These are phyloP conservation scores for Spea bombifrons DNA, from an alignment of 2,113 vertebrate species.

Conservation along the genomic window DNA sequence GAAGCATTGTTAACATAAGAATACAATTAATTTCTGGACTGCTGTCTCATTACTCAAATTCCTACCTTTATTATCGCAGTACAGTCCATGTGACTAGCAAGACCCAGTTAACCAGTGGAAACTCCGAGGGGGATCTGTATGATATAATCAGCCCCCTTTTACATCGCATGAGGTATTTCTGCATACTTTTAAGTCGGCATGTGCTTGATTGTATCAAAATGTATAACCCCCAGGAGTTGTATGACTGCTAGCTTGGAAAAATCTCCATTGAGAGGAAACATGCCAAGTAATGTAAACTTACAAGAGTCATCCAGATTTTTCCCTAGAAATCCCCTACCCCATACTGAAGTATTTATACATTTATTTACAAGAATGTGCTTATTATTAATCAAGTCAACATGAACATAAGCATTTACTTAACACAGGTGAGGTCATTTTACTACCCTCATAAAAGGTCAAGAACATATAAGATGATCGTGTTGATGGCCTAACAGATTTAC, in stretches of 20 bases:
- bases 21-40: background rate
- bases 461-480: too few relatives aligned
- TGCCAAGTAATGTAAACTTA: slow-evolving; percentile 22
- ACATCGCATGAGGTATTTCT: background rate
- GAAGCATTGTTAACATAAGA: background rate
- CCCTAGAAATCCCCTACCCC: background rate
- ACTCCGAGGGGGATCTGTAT: background rate
- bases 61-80: background rate
- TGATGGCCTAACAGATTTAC: too few relatives aligned
- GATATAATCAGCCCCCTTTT: slow-evolving; percentile 41
- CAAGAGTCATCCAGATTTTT: background rate
- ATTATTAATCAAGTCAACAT: background rate
- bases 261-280: slow-evolving; percentile 2
- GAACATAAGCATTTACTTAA: background rate
- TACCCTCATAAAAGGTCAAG: too few relatives aligned
- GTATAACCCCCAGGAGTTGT: background rate
- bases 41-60: slow-evolving; percentile 6
- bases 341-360: background rate
- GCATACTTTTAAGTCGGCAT: background rate
- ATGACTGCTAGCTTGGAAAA: background rate
- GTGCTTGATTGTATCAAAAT: background rate
- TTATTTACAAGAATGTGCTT: background rate
- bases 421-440: too few relatives aligned
- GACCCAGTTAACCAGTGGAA: background rate
- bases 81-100: background rate